Percentiles rank a stretch among this genome's conserved stretches.
phyloP scores from a whole-genome alignment of 2,113 vertebrate species.

The Megaceryle maxima region DNA sequence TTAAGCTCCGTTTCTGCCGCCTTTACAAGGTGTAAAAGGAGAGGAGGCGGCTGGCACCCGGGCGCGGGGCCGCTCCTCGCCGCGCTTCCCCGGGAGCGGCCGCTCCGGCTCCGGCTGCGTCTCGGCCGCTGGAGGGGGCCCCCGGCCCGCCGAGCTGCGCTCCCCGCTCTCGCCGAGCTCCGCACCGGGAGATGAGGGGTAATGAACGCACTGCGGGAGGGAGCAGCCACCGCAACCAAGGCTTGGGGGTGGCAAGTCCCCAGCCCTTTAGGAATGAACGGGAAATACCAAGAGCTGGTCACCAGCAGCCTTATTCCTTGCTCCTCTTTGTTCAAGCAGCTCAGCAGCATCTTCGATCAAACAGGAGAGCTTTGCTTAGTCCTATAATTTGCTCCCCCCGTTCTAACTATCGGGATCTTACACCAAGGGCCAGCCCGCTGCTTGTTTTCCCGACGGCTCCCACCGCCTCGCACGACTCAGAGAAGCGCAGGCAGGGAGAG shows the following conservation, averaged over 20 bases:
- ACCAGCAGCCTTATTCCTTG: too few species aligned
- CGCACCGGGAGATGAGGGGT: neutral
- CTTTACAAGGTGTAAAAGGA: too few species aligned
- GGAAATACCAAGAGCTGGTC: too few species aligned
- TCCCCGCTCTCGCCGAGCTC: neutral
- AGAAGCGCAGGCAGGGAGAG: neutral
- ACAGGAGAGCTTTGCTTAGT: neutral
- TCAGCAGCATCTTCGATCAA: neutral
- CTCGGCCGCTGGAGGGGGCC: neutral
- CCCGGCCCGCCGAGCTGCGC: neutral
- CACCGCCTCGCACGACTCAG: neutral
- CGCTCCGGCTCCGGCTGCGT: neutral
- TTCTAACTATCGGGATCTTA: too few species aligned
- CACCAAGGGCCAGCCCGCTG: neutral
- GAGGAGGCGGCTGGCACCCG: too few species aligned
- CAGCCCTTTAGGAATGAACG: neutral
- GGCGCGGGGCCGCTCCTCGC: neutral
- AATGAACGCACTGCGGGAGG: fast-evolving
- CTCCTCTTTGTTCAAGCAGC: neutral
- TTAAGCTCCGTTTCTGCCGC: neutral
- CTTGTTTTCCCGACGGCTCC: neutral
- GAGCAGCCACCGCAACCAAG: fast-evolving
- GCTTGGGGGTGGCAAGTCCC: fast-evolving
- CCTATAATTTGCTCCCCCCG: neutral
- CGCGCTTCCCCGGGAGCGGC: neutral